Conservation (phyloP, 2,888 invertebrate species). For the Ariolimax columbianus region DNA sequence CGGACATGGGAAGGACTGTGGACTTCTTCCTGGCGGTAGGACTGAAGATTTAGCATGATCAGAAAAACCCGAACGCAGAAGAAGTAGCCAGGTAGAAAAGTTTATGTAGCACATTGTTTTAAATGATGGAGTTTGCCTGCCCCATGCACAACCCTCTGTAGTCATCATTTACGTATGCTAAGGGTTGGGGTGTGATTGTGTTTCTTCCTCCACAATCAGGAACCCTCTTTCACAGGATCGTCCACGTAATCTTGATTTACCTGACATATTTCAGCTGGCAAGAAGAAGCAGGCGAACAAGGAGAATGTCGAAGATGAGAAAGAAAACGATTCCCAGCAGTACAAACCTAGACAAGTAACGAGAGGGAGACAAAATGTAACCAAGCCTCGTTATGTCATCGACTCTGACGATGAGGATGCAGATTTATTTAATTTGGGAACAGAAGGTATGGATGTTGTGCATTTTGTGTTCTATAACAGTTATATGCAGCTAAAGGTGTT, state of each 20-base stretch:
- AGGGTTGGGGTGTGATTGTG: too few relatives aligned
- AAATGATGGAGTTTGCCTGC: too few relatives aligned
- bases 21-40: too few relatives aligned
- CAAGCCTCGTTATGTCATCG: constrained; percentile 65
- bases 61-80: too few relatives aligned
- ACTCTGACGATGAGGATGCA: constrained; percentile 71
- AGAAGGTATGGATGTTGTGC: constrained; percentile 56
- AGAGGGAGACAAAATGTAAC: constrained; percentile 53
- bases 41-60: too few relatives aligned
- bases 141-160: too few relatives aligned
- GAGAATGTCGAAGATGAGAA: constrained; percentile 61
- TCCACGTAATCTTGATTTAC: not conserved
- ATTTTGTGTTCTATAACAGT: not conserved
- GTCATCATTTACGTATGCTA: too few relatives aligned
- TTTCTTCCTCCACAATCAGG: too few relatives aligned
- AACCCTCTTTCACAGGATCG: too few relatives aligned
- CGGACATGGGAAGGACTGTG: too few relatives aligned
- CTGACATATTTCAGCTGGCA: not conserved
- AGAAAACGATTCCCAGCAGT: constrained; percentile 48
- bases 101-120: too few relatives aligned
- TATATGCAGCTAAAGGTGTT: not conserved
- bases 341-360: constrained; percentile 52
- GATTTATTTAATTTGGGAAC: constrained; percentile 69
- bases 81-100: too few relatives aligned
- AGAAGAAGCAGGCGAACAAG: constrained; percentile 56